phyloP scores from a whole-genome alignment of 2,113 vertebrate species.

The Heterotis niloticus region DNA sequence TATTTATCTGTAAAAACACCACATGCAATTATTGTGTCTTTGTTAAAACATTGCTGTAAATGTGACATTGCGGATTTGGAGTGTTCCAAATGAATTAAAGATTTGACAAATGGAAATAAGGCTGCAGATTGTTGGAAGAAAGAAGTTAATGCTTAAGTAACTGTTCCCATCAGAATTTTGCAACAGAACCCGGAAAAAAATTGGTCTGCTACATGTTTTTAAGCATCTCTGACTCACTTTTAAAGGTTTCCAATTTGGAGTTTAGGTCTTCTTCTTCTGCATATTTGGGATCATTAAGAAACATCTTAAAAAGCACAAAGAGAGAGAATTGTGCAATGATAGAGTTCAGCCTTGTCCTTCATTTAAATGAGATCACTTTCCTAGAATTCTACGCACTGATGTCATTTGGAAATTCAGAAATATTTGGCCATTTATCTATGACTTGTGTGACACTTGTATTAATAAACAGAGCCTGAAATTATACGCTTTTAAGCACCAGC shows the following conservation, averaged over 20 bases:
- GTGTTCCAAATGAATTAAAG: no score
- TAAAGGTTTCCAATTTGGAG: slow-evolving; percentile 69
- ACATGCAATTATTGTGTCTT: neutral
- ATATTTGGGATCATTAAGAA: slow-evolving; percentile 69
- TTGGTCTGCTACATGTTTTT: neutral
- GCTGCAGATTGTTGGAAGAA: neutral
- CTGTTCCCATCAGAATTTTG: no score
- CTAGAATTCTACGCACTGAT: no score
- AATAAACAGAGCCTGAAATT: no score
- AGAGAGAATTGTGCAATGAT: slow-evolving; percentile 13
- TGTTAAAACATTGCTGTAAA: slow-evolving; percentile 34
- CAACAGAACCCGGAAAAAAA: no score
- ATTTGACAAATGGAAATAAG: no score
- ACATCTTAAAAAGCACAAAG: slow-evolving; percentile 57
- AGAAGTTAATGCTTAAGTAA: neutral
- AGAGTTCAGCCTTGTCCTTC: neutral
- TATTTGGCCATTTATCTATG: neutral
- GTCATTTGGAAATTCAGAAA: neutral
- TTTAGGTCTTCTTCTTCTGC: slow-evolving; percentile 66
- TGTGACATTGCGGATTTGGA: no score
- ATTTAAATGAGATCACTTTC: no score
- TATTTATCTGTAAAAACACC: slow-evolving; percentile 68
- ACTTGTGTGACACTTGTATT: neutral
- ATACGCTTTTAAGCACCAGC: neutral
- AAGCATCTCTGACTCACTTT: slow-evolving; percentile 54